Conservation (phyloP, 35 echinoderm and acorn worm genomes). For the Heliocidaris erythrogramma region DNA sequence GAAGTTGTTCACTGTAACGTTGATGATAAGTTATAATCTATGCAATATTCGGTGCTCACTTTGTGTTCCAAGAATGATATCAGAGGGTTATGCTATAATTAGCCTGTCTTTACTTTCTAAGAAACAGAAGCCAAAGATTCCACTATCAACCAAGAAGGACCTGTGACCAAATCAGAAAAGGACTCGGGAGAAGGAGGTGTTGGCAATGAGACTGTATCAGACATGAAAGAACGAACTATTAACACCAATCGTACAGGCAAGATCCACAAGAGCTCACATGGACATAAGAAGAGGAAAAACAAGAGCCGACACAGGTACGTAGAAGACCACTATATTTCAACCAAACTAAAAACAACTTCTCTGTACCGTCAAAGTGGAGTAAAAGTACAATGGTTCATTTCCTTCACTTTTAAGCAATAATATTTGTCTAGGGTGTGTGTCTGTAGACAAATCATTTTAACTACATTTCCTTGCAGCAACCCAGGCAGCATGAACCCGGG, state of each 20-base stretch:
- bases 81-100: neutral
- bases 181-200: conserved; percentile 50
- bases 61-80: neutral
- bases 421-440: neutral
- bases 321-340: neutral
- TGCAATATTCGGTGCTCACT: no score
- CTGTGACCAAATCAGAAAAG: conserved; percentile 61
- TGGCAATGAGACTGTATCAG: conserved; percentile 46
- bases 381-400: neutral
- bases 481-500: no score
- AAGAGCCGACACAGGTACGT: conserved; percentile 90
- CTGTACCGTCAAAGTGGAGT: neutral
- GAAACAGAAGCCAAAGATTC: conserved; percentile 61
- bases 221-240: conserved; percentile 7
- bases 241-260: conserved; percentile 59
- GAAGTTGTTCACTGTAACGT: no score
- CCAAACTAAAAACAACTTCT: neutral
- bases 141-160: conserved; percentile 53
- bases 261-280: conserved; percentile 82
- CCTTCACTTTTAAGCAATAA: neutral
- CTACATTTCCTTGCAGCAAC: no score
- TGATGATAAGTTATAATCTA: no score
- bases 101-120: neutral
- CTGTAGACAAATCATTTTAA: neutral
- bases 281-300: conserved; percentile 97